These are phyloP conservation scores for Dendrophyllia cribrosa DNA, from an alignment of 64 coral and sea anemone species.

Conservation along the genomic window DNA sequence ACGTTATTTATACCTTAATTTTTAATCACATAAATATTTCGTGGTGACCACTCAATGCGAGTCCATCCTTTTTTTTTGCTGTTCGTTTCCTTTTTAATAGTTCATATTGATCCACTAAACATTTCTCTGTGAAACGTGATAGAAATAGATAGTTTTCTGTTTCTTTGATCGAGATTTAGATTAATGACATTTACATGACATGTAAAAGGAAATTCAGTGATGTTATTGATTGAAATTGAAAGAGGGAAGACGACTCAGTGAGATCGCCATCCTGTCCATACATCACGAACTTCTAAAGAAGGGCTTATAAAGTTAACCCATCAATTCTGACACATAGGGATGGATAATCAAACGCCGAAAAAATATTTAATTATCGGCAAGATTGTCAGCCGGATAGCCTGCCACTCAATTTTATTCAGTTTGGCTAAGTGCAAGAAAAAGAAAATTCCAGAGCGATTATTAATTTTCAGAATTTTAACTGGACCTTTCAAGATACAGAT, in stretches of 20 bases:
- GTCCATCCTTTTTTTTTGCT: not conserved
- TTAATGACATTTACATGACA: not conserved
- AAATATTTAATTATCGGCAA: not conserved
- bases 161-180: not conserved
- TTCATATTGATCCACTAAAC: too few relatives aligned
- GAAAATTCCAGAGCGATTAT: not conserved
- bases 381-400: not conserved
- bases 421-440: not conserved
- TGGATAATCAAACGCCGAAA: not conserved
- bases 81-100: not conserved
- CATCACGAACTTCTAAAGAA: too few relatives aligned
- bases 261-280: too few relatives aligned
- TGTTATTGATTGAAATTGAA: slow-evolving; percentile 6
- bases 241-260: not conserved
- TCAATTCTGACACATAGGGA: not conserved
- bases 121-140: too few relatives aligned
- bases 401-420: not conserved
- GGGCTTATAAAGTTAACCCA: too few relatives aligned
- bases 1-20: not conserved
- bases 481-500: not conserved
- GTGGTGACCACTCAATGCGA: too few relatives aligned
- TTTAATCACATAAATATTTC: not conserved
- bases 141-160: too few relatives aligned
- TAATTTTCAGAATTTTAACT: not conserved
- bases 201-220: not conserved